Percentiles rank a stretch among this genome's conserved stretches.
Evolutionary conservation across 2,888 invertebrate species (phyloP).

Genomic region (Augiades crinisus): DNA sequence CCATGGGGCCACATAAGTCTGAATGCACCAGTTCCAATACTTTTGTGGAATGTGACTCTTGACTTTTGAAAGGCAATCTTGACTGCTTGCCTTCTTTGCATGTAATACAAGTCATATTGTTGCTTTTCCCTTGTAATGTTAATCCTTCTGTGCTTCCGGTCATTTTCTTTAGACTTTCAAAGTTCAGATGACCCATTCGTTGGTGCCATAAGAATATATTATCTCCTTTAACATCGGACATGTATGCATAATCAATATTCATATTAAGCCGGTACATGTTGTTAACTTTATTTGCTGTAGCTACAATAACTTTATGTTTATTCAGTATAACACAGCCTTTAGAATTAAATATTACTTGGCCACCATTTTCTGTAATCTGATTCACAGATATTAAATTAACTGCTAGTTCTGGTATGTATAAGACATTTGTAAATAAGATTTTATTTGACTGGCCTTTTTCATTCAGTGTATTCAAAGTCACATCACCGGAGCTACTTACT

Average conservation of each 20-base stretch:
- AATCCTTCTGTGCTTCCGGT: constrained; percentile 17
- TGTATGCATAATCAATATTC: constrained; percentile 11
- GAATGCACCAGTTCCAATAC: constrained; percentile 27
- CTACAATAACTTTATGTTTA: constrained; percentile 5
- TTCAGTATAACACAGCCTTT: constrained; percentile 16
- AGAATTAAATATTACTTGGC: constrained; percentile 30
- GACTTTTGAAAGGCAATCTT: constrained; percentile 25
- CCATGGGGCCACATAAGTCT: constrained; percentile 32
- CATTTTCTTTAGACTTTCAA: constrained; percentile 26
- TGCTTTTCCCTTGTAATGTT: constrained; percentile 5
- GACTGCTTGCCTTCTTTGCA: constrained; percentile 27
- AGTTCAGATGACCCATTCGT: constrained; percentile 33
- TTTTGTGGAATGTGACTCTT: background rate
- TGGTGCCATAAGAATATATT: constrained; percentile 30
- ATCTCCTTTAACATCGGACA: constrained; percentile 17
- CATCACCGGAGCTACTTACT: too few relatives aligned
- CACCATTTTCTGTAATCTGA: constrained; percentile 26
- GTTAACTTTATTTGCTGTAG: constrained; percentile 27
- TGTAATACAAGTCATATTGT: constrained; percentile 22
- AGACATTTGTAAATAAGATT: constrained; percentile 24
- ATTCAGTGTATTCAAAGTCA: too few relatives aligned
- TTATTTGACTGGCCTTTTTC: background rate
- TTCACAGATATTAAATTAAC: constrained; percentile 28
- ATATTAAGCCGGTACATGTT: constrained; percentile 33
- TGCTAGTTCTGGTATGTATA: constrained; percentile 24